Conservation (phyloP, 2,888 invertebrate species). For the Nebria salina region DNA sequence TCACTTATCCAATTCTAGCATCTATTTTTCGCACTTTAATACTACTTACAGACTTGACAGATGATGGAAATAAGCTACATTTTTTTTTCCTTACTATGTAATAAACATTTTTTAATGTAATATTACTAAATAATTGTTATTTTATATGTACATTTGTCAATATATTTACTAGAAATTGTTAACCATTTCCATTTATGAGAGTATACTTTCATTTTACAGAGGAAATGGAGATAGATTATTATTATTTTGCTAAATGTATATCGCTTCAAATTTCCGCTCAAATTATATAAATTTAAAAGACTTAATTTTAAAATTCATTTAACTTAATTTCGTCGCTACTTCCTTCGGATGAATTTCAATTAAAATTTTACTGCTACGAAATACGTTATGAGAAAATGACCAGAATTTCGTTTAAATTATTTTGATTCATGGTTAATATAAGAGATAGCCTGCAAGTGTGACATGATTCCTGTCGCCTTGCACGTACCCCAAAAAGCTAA, state of each 20-base stretch:
- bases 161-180: too few relatives aligned
- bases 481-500: background rate
- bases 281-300: background rate
- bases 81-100: too few relatives aligned
- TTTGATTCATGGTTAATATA: background rate
- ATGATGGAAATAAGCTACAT: background rate
- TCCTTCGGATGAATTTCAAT: background rate
- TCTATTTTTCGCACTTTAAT: background rate
- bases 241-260: too few relatives aligned
- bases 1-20: constrained; percentile 1
- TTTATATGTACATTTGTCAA: too few relatives aligned
- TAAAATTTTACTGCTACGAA: background rate
- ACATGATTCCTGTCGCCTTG: background rate
- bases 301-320: background rate
- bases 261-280: background rate
- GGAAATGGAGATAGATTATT: background rate
- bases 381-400: background rate
- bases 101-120: too few relatives aligned
- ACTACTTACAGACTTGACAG: background rate
- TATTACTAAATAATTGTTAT: too few relatives aligned
- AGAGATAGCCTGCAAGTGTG: background rate
- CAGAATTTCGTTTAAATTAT: background rate
- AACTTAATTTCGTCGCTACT: background rate
- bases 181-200: background rate
- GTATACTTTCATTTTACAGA: background rate